Base-by-base conservation (phyloP, 2,797 vertebrate species). In the Hippopotamyrus pictus region DNA sequence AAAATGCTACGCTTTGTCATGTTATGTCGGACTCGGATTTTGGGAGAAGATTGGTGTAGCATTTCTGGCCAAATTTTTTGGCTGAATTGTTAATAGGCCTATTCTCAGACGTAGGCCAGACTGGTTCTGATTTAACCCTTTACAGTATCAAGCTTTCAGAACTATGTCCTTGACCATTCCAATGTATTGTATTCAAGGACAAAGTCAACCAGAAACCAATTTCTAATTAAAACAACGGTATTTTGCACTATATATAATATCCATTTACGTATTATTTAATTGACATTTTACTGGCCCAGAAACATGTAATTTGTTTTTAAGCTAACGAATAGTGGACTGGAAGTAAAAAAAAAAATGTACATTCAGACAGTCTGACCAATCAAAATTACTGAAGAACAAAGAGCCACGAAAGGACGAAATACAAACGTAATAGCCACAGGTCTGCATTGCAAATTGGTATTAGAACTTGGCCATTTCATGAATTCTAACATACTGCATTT, bases 21-120 rank as follows among this genome's bases (percentile, higher is more conserved):
- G 53, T 59, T 87, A 57, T 41, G 53, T 87, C 86, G 17, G 14
- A 59, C 4, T 57, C 51, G 51, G 29, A 87, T 57, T 41, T 41
- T 37, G 29, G 53, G 86, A 57, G 19, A 54, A 86, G 85, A 37
- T 41, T 57, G 33, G 29, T n/a, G 85, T n/a, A 86, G 22, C 86
- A 37, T 59, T 59, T 57, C 51, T 51, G 46, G 84, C 50, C 50
- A 53, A 86, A 57, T 53, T 87, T 57, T 59, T 37, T 57, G 48
- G 85, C 85, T 57, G 48, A 53, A 57, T 86, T 86, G 85, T 57
- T 87, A 87, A 87, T 87, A 82, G 76, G 76, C 41, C 76, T 82
- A 87, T 87, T 57, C 33, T 22, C 50, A 87, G 51, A 87, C 53
- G 51, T 57, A 33, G 86, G 53, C 51, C 51, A 37, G 33, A 19